A percentile compares a stretch with the other conserved stretches of the same genome.
Evolutionary conservation across 2,797 vertebrate genomes (phyloP).

Genomic region (Hypotaenidia okinawae): DNA sequence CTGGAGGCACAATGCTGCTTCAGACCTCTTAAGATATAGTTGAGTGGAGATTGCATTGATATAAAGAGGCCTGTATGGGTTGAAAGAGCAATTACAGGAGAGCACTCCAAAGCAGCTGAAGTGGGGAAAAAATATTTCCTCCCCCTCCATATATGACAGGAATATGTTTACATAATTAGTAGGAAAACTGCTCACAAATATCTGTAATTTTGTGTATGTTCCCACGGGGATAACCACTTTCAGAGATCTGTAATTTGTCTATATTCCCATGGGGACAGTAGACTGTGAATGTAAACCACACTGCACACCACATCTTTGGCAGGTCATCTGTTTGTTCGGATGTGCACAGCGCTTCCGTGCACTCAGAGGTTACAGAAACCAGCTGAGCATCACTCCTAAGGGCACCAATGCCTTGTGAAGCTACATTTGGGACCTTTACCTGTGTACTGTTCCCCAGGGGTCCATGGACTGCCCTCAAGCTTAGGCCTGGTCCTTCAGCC

Average conservation of each 20-base stretch:
- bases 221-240: not conserved
- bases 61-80: not conserved
- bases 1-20: not conserved
- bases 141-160: not conserved
- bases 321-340: not conserved
- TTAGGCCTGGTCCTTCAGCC: not conserved
- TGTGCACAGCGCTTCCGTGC: not conserved
- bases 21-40: not conserved
- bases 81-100: not conserved
- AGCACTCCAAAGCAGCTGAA: not conserved
- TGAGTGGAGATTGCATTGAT: not conserved
- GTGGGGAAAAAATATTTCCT: not conserved
- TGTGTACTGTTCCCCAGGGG: not conserved
- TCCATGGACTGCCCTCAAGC: not conserved
- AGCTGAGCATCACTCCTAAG: not conserved
- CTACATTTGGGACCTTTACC: not conserved
- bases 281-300: not conserved
- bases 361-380: not conserved
- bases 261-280: not conserved
- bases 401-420: not conserved
- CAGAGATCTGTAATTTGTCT: not conserved
- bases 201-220: not conserved
- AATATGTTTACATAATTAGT: conserved; percentile 11
- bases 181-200: not conserved
- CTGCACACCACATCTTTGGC: not conserved